These are phyloP conservation scores for Chloroclystis v-ata DNA, from an alignment of 2,888 invertebrate genomes.

Conservation along the genomic window DNA sequence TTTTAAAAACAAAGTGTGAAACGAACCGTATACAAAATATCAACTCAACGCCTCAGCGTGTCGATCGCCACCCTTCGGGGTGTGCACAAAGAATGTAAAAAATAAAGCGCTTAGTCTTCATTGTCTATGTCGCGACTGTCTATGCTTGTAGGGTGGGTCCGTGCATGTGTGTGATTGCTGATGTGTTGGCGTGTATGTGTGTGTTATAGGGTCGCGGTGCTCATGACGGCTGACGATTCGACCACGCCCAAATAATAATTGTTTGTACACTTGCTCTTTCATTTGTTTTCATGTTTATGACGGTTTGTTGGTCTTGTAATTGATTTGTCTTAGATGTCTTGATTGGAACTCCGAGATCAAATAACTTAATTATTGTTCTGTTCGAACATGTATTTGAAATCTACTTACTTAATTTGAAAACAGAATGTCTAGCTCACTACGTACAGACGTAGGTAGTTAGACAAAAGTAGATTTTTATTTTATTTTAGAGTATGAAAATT, in stretches of 20 bases:
- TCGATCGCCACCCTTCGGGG: slow-evolving; percentile 38
- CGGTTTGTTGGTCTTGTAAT: background rate
- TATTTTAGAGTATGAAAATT: too few species aligned
- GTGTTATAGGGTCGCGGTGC: slow-evolving; percentile 48
- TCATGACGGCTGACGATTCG: slow-evolving; percentile 53
- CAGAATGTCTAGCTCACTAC: too few species aligned
- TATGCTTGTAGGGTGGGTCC: slow-evolving; percentile 48
- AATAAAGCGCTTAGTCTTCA: slow-evolving; percentile 68
- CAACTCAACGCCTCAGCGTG: slow-evolving; percentile 32
- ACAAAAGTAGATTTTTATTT: too few species aligned
- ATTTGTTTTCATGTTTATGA: slow-evolving; percentile 25
- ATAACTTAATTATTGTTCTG: too few species aligned
- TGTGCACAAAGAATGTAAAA: slow-evolving; percentile 63
- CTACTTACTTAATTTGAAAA: too few species aligned
- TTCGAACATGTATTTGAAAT: too few species aligned
- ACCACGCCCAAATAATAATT: slow-evolving; percentile 66
- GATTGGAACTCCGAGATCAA: too few species aligned
- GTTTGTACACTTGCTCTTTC: slow-evolving; percentile 46
- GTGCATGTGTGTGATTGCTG: slow-evolving; percentile 40
- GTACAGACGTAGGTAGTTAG: too few species aligned
- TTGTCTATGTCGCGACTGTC: slow-evolving; percentile 57
- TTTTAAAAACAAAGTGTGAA: background rate
- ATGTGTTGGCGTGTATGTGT: slow-evolving; percentile 27
- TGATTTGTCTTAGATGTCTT: slow-evolving; percentile 1
- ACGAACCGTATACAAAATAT: slow-evolving; percentile 2